Base-by-base conservation (phyloP, 2,797 vertebrate species). In the Fistularia commersonii region DNA sequence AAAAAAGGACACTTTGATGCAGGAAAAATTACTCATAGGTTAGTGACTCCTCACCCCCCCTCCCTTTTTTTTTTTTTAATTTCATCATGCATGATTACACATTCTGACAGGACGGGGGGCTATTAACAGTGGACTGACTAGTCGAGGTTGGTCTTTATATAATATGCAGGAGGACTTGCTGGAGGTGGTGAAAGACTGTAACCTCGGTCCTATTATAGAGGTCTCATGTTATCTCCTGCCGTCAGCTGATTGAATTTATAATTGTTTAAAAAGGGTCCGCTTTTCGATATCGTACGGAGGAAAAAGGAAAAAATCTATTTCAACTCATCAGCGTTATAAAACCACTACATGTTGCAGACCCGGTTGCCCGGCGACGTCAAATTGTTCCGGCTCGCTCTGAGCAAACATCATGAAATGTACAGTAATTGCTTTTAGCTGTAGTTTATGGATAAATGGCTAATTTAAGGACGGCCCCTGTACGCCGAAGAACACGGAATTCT, bases 1-100 rank as follows among this genome's bases (percentile, higher is more conserved):
- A 85, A 93, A 94, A 62, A 93, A 93, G 94, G 94, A 95, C 94
- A 94, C 92, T 95, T 94, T 93, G 94, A 97, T 94, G 91, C 90
- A 93, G 90, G 91, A 88, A 92, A 94, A 92, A 92, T 93, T 91
- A 91, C 92, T 93, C 91, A 87, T 89, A 91, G 93, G 92, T 94
- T 93, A 92, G 94, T 90, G 91, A 94, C 92, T 94, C 92, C 90
- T 76, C 66, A 87, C 79, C 77, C 84, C 23, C 23, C 23, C 23
- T 4, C 23, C 23, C 23, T 4, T 23, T 23, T 23, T 23, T 23
- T 23, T 23, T 23, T 23, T 23, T 23, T 23, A 86, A 90, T 90
- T 93, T 93, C 90, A 93, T 91, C 91, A 91, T 86, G 90, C 92
- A 87, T 92, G 92, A 94, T 93, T 95, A 91, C 92, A 92, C 93